These are phyloP conservation scores for Zapornia atra DNA, from an alignment of 2,113 vertebrate species.

Conservation along the genomic window DNA sequence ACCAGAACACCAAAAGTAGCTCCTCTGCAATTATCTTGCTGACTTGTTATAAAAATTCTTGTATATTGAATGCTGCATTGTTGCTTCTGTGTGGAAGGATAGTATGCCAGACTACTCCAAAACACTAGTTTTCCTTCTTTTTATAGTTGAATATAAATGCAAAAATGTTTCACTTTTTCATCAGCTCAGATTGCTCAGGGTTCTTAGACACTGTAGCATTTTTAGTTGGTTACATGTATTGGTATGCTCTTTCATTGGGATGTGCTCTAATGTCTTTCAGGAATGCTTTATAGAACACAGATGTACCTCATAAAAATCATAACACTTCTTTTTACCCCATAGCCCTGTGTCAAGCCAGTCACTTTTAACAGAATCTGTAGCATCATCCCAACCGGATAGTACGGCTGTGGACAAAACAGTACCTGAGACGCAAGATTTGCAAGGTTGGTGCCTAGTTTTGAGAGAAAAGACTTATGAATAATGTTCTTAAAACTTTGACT, in stretches of 20 bases:
- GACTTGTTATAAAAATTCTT: background rate
- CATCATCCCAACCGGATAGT: constrained; percentile 78
- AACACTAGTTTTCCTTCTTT: background rate
- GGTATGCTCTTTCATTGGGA: background rate
- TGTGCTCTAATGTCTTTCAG: background rate
- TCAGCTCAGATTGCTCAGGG: background rate
- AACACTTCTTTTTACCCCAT: background rate
- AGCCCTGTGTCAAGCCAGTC: constrained; percentile 81
- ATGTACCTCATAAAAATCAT: background rate
- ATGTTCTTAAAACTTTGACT: background rate
- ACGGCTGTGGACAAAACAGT: constrained; percentile 77
- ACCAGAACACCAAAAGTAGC: background rate
- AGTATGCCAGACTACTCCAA: background rate
- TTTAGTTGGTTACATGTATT: background rate
- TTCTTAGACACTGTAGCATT: background rate
- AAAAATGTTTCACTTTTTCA: background rate
- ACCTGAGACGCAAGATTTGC: constrained; percentile 80
- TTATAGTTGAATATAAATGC: background rate
- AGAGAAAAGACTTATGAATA: background rate
- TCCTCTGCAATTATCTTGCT: constrained; percentile 22
- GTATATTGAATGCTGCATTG: background rate
- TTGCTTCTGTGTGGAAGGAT: background rate
- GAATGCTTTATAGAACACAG: background rate
- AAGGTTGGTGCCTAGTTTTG: constrained; percentile 74
- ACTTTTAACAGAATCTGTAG: constrained; percentile 79